phyloP scores from a whole-genome alignment of 2,888 invertebrate genomes.

The Belgica antarctica region DNA sequence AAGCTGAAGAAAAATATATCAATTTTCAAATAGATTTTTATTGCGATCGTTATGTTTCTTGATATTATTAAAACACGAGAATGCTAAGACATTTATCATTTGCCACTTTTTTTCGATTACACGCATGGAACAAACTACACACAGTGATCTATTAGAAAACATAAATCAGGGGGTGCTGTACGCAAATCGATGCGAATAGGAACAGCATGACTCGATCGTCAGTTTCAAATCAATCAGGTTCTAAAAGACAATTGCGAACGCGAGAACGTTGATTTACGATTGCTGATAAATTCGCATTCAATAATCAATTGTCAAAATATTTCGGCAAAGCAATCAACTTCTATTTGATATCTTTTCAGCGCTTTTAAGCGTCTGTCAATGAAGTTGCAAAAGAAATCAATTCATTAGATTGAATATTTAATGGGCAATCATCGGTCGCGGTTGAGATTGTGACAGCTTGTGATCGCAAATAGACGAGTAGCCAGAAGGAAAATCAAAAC shows the following conservation, averaged over 20 bases:
- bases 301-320: conserved; percentile 28
- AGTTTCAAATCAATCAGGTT: conserved; percentile 28
- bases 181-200: not conserved
- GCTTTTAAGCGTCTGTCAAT: not conserved
- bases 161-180: no score
- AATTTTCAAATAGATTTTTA: conserved; percentile 20
- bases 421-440: conserved; percentile 38
- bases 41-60: not conserved
- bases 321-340: conserved; percentile 8
- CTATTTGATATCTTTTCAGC: conserved; percentile 1
- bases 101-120: conserved; percentile 19
- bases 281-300: conserved; percentile 30
- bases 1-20: conserved; percentile 6
- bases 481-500: not conserved
- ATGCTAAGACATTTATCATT: conserved; percentile 31
- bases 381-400: conserved; percentile 24
- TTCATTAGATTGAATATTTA: conserved; percentile 27
- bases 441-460: conserved; percentile 33
- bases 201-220: not conserved
- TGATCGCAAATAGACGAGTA: not conserved
- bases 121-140: no score
- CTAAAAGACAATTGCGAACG: not conserved
- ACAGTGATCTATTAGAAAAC: conserved; percentile 23
- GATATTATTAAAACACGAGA: not conserved
- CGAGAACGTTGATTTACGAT: conserved; percentile 36